Evolutionary conservation across 30 jellyfish, hydroid and myxozoan genomes (phyloP), one percentile per base, ranked within the genome.

Genomic region (Hydractinia echinata): DNA sequence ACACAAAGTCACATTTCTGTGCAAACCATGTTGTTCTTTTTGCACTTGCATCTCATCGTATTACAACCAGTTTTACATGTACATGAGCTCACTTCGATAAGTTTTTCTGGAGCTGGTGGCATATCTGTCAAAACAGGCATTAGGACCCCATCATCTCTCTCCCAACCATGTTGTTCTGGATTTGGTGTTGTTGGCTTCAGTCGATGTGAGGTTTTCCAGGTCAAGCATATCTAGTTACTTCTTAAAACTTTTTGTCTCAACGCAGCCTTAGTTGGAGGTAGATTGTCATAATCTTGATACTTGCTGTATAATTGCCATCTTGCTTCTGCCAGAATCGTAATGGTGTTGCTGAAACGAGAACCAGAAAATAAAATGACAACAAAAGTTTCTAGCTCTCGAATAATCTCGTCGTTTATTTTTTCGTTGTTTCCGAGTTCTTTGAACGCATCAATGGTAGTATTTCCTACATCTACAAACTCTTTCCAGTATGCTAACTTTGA

Each of bases 81-180:
- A 62, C 90, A 86, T 78, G 83, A 21, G 86, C 79, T 86, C 77
- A 86, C 19, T 55, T 72, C 79, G 61, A 86, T 79, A 55, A 86
- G 86, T 79, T 79, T 86, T 79, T 86, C 90, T 69, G 95, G 95
- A 56, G 95, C 87, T 55, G 49, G 71, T 54, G 95, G 91, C 20
- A 74, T 72, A 77, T 77, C 81, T 14, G 89, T 85, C 55, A 54
- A 84, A 52, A 66, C 56, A 56, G 95, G 95, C 68, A 60, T 48
- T 74, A 79, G 68, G 61, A 21, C 54, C 56, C 73, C 87, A 60
- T 80, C 77, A 18, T 55, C 64, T 30, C 73, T 64, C 72, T 30
- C 76, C 95, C 87, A 86, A 77, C 95, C 84, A 56, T 56, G 15
- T 56, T 56, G 10, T 9, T 15, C 15, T 56, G 68, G 68, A 56